A percentile compares a stretch with the other conserved stretches of the same genome.
Conservation (phyloP, 2,797 vertebrate species). For the Sebastes kiyomatsui region DNA sequence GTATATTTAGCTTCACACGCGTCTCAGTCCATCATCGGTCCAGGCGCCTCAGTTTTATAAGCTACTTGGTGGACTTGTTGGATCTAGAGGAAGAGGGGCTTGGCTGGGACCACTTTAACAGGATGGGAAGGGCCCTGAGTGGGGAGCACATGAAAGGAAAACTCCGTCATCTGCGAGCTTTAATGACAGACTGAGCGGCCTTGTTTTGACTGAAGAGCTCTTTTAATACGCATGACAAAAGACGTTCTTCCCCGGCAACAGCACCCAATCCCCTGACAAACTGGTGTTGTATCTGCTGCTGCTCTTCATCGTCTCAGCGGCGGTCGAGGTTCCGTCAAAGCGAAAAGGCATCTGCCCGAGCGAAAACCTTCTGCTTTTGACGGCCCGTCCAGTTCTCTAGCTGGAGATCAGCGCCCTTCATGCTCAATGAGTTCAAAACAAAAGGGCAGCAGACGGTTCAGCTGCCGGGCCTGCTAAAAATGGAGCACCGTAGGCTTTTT, state of each 20-base stretch:
- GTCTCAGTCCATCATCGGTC: neutral
- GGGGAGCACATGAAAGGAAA: slow-evolving; percentile 77
- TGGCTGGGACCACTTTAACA: slow-evolving; percentile 54
- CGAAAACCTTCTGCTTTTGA: slow-evolving; percentile 33
- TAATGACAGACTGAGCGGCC: slow-evolving; percentile 76
- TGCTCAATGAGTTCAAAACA: slow-evolving; percentile 46
- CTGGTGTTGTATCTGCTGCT: slow-evolving; percentile 28
- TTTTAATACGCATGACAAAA: slow-evolving; percentile 82
- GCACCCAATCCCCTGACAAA: slow-evolving; percentile 45
- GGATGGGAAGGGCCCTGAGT: slow-evolving; percentile 75
- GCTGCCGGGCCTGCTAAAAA: slow-evolving; percentile 36
- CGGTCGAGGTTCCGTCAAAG: slow-evolving; percentile 26
- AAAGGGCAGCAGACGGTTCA: slow-evolving; percentile 43
- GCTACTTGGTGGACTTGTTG: slow-evolving; percentile 24
- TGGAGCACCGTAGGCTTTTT: slow-evolving; percentile 28
- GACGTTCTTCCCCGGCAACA: slow-evolving; percentile 55
- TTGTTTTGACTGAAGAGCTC: slow-evolving; percentile 82
- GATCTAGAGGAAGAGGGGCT: slow-evolving; percentile 34
- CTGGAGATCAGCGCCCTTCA: slow-evolving; percentile 17
- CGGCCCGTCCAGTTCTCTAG: slow-evolving; percentile 4
- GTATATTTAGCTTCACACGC: neutral
- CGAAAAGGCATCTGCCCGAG: slow-evolving; percentile 21
- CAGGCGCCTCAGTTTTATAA: slow-evolving; percentile 8
- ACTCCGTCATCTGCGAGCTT: slow-evolving; percentile 74
- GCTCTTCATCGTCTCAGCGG: slow-evolving; percentile 25